Conservation (phyloP, 2,113 vertebrate species). For the Bombycilla garrulus region DNA sequence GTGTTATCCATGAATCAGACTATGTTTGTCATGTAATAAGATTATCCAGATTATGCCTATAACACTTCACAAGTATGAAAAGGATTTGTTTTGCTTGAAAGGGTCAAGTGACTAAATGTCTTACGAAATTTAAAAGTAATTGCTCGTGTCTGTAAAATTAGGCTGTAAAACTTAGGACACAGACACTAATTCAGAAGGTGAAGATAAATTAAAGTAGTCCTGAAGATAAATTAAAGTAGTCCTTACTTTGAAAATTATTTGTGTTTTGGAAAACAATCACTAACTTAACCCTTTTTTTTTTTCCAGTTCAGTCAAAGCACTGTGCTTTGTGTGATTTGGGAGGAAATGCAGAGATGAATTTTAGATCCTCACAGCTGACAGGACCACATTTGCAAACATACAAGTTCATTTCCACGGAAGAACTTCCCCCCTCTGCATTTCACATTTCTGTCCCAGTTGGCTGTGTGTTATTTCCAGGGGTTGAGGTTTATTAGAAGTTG, state of each 20-base stretch:
- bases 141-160: background rate
- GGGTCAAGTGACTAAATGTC: background rate
- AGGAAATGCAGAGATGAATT: background rate
- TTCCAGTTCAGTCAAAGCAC: background rate
- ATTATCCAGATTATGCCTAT: background rate
- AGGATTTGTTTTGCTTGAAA: background rate
- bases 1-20: background rate
- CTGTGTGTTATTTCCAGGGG: background rate
- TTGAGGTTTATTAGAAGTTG: background rate
- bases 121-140: background rate
- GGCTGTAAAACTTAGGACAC: background rate
- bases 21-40: background rate
- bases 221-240: background rate
- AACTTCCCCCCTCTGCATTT: background rate
- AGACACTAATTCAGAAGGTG: background rate
- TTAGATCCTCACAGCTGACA: background rate
- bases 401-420: background rate
- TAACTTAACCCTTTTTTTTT: background rate
- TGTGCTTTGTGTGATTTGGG: background rate
- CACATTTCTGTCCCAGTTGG: fast-evolving
- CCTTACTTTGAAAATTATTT: background rate
- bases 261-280: background rate
- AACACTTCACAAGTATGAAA: background rate
- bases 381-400: background rate
- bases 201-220: background rate